Percentiles rank a stretch among this genome's conserved stretches.
These are phyloP conservation scores for Machaerirhynchus nigripectus DNA, from an alignment of 2,113 vertebrate genomes.

Conservation along the genomic window DNA sequence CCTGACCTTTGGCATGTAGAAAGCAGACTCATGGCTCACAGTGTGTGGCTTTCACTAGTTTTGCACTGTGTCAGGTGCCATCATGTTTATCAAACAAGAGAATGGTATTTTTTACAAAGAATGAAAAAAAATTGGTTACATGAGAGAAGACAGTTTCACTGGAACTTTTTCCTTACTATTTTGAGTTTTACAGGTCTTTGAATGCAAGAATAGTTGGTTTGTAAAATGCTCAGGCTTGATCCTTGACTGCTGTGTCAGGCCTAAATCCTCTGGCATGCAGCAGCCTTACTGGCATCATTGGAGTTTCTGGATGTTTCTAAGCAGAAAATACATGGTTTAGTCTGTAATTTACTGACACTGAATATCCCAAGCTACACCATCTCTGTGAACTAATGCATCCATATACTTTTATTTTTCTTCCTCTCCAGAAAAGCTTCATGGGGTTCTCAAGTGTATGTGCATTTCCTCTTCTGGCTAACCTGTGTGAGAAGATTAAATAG, in stretches of 20 bases:
- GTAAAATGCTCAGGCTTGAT: background rate
- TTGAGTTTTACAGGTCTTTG: background rate
- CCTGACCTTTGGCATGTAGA: background rate
- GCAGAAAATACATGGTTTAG: background rate
- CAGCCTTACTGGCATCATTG: background rate
- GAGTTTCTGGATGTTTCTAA: background rate
- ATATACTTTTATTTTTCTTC: background rate
- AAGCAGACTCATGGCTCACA: background rate
- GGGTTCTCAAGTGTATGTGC: constrained; percentile 55
- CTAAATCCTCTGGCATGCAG: background rate
- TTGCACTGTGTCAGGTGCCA: background rate
- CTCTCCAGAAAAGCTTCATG: constrained; percentile 48
- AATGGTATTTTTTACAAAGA: background rate
- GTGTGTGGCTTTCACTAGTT: background rate
- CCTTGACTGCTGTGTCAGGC: background rate
- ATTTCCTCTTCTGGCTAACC: constrained; percentile 66
- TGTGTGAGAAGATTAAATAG: constrained; percentile 72
- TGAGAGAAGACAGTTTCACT: background rate
- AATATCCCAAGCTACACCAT: background rate
- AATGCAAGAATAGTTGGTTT: background rate
- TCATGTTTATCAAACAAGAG: background rate
- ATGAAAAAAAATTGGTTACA: background rate
- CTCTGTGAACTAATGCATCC: background rate
- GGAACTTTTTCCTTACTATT: background rate
- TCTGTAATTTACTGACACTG: background rate